These are phyloP conservation scores for Reticulitermes speratus DNA, from an alignment of 1,140 invertebrate genomes.

Conservation along the genomic window DNA sequence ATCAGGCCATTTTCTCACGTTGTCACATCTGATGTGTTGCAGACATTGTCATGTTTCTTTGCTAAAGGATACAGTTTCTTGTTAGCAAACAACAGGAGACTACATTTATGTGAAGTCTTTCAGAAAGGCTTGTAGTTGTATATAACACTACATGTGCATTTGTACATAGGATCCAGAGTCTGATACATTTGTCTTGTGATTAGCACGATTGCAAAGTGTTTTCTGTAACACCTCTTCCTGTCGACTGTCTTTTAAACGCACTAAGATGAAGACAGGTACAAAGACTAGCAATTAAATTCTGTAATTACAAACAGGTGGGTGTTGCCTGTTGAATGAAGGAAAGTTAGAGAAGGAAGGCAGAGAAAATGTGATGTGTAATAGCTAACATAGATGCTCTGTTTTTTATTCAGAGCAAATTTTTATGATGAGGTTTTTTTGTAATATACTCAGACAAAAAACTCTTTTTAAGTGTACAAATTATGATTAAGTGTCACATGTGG, in stretches of 20 bases:
- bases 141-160: background rate
- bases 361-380: background rate
- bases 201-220: background rate
- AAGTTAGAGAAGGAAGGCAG: background rate
- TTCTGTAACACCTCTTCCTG: background rate
- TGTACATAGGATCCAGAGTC: background rate
- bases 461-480: constrained; percentile 2
- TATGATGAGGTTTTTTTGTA: background rate
- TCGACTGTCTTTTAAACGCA: background rate
- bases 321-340: background rate
- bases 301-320: background rate
- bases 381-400: background rate
- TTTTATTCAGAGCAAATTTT: background rate
- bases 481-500: background rate
- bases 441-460: constrained; percentile 9
- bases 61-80: background rate
- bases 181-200: background rate
- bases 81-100: background rate
- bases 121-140: background rate
- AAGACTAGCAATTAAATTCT: background rate
- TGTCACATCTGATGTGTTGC: background rate
- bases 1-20: background rate
- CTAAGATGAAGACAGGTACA: background rate
- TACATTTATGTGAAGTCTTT: background rate
- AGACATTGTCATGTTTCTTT: background rate